These are phyloP conservation scores for Cydia amplana DNA, from an alignment of 1,140 invertebrate species.

Conservation along the genomic window DNA sequence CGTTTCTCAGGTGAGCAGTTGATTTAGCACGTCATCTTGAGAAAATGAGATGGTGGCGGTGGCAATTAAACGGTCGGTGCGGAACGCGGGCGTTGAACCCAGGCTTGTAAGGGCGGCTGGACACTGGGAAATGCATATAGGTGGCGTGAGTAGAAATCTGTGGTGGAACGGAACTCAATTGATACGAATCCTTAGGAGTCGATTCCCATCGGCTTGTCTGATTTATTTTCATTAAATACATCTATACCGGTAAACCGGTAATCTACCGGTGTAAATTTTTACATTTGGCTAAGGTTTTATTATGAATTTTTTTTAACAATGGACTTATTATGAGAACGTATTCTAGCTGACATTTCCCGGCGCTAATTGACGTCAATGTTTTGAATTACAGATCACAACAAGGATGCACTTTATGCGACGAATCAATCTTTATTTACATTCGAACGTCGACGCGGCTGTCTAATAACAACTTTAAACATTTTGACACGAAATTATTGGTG, in stretches of 20 bases:
- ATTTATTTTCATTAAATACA: neutral
- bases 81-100: constrained; percentile 1
- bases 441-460: neutral
- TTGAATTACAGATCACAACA: neutral
- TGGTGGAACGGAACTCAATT: too few species aligned
- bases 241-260: neutral
- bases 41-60: constrained; percentile 8
- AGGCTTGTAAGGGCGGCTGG: constrained; percentile 2
- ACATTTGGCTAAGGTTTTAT: neutral
- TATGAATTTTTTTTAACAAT: neutral
- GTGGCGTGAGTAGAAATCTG: too few species aligned
- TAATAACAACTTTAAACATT: neutral
- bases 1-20: constrained; percentile 1
- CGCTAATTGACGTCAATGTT: neutral
- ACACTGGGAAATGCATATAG: neutral
- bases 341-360: neutral
- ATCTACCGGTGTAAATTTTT: neutral
- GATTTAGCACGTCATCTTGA: neutral
- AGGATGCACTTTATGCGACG: constrained; percentile 6
- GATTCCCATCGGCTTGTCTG: too few species aligned
- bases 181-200: too few species aligned
- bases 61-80: constrained; percentile 6
- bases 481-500: neutral
- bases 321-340: neutral
- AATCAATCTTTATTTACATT: neutral